These are phyloP conservation scores for Apis laboriosa DNA, from an alignment of 1,140 invertebrate genomes.

Conservation along the genomic window DNA sequence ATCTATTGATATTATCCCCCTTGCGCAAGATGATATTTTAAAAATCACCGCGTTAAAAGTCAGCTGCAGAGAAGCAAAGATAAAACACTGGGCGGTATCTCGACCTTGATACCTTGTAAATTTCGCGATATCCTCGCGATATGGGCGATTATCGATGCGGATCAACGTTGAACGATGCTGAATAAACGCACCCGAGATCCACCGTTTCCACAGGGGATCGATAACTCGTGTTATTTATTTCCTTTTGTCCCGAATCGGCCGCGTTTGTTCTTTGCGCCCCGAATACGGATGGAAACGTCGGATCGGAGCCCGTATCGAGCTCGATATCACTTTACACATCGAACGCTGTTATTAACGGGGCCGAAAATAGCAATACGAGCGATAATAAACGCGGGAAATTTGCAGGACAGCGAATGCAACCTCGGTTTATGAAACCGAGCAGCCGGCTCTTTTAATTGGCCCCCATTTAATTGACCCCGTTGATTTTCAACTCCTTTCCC, in stretches of 20 bases:
- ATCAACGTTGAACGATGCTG: neutral
- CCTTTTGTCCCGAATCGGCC: constrained; percentile 17
- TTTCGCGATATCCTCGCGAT: neutral
- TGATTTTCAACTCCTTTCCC: neutral
- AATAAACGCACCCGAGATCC: neutral
- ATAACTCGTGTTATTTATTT: constrained; percentile 28
- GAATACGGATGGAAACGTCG: constrained; percentile 17
- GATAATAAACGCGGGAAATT: constrained; percentile 25
- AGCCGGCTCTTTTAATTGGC: neutral
- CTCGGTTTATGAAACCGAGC: constrained; percentile 15
- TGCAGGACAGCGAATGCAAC: neutral
- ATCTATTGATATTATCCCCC: no score
- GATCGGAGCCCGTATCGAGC: neutral
- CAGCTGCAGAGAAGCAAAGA: no score
- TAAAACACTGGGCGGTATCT: no score
- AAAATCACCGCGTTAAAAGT: no score
- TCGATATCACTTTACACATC: constrained; percentile 14
- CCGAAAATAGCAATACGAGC: constrained; percentile 1
- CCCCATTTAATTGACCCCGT: neutral
- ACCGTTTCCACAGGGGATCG: constrained; percentile 16
- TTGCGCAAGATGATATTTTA: no score
- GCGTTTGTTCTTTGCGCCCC: neutral
- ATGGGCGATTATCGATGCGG: neutral
- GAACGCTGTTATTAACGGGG: constrained; percentile 18
- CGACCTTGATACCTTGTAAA: no score